These are phyloP conservation scores for Melanostigma gelatinosum DNA, from an alignment of 2,113 vertebrate genomes.

Conservation along the genomic window DNA sequence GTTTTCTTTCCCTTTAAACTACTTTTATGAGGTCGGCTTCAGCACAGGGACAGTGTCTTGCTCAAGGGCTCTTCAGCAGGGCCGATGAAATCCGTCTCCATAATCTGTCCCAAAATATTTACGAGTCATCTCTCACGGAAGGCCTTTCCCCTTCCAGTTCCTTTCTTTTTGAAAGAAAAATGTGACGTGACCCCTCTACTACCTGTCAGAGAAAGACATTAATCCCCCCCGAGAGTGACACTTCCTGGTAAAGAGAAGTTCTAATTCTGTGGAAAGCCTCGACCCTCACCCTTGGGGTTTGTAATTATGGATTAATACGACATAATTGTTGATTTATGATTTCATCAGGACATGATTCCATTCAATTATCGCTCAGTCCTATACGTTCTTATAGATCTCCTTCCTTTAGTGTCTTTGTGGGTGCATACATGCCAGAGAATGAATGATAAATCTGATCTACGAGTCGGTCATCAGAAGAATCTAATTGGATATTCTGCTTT, in stretches of 20 bases:
- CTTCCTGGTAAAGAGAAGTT: not conserved
- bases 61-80: not conserved
- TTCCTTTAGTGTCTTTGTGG: not conserved
- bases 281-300: not conserved
- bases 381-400: not conserved
- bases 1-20: not conserved
- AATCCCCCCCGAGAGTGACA: not conserved
- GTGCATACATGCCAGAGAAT: not conserved
- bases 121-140: not conserved
- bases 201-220: constrained; percentile 9
- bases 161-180: not conserved
- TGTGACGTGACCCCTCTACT: not conserved
- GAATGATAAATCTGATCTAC: not conserved
- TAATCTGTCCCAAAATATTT: not conserved
- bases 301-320: too few relatives aligned
- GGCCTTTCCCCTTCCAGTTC: not conserved
- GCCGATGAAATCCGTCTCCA: not conserved
- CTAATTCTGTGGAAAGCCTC: not conserved
- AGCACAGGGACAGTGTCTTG: not conserved
- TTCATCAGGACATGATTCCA: too few relatives aligned
- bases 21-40: not conserved
- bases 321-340: too few relatives aligned
- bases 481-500: too few relatives aligned
- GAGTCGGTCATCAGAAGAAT: not conserved
- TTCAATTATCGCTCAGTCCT: too few relatives aligned